Evolutionary conservation across 2,888 invertebrate species (phyloP).

Genomic region (Trissonchulus sp.): DNA sequence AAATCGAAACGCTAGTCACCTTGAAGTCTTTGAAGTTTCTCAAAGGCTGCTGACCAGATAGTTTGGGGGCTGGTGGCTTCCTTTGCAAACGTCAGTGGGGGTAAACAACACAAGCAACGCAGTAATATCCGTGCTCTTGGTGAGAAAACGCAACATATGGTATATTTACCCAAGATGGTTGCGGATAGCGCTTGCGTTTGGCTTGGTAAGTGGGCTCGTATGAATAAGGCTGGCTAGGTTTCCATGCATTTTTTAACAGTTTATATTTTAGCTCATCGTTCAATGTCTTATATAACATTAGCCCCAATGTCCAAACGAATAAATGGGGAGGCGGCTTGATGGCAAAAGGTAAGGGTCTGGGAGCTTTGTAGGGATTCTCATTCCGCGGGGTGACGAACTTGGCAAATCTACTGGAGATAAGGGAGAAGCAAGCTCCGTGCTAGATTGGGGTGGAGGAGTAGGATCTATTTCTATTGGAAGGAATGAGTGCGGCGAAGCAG

Average conservation of each 20-base stretch:
- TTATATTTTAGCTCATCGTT: too few species aligned
- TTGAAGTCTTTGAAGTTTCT: slow-evolving; percentile 12
- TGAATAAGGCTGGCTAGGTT: background rate
- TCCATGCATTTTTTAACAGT: background rate
- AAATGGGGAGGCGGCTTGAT: too few species aligned
- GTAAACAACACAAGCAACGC: slow-evolving; percentile 21
- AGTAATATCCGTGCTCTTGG: slow-evolving; percentile 20
- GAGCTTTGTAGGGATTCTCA: too few species aligned
- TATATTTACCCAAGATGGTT: background rate
- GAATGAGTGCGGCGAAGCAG: background rate
- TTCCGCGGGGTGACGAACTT: too few species aligned
- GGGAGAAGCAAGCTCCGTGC: background rate
- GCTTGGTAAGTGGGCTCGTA: slow-evolving; percentile 21
- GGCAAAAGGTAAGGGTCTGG: too few species aligned
- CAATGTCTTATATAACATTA: too few species aligned
- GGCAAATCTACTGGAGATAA: too few species aligned
- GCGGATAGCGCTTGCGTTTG: background rate
- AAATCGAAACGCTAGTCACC: too few species aligned
- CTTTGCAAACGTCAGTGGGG: slow-evolving; percentile 10
- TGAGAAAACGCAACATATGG: slow-evolving; percentile 21
- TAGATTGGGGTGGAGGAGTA: too few species aligned
- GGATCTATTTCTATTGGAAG: too few species aligned
- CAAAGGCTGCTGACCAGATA: background rate
- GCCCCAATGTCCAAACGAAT: too few species aligned
- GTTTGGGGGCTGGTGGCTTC: background rate